Percentiles rank a stretch among this genome's conserved stretches.
Conservation (phyloP, 2,113 vertebrate species). For the Gymnobelideus leadbeateri region DNA sequence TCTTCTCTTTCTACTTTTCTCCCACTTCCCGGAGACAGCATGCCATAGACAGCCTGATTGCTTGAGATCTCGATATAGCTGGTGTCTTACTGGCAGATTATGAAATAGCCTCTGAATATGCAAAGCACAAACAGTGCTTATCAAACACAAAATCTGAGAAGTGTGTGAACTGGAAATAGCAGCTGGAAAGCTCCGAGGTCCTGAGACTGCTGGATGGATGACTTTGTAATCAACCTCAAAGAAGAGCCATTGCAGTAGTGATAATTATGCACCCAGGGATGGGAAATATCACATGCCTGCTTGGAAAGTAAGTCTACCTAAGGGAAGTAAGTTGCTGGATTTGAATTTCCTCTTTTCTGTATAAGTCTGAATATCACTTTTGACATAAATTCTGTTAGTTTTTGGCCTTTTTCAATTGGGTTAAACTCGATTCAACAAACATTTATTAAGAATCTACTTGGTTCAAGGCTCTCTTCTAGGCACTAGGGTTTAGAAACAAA, state of each 20-base stretch:
- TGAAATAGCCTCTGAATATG: neutral
- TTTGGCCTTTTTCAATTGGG: neutral
- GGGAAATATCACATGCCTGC: neutral
- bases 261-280: fast-evolving
- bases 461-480: neutral
- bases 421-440: neutral
- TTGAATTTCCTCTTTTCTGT: neutral
- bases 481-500: neutral
- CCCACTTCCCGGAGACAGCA: neutral
- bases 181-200: neutral
- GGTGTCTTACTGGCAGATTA: neutral
- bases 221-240: neutral
- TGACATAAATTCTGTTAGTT: fast-evolving
- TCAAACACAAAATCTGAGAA: neutral
- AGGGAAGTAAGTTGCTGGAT: too few species aligned
- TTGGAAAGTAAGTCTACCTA: neutral
- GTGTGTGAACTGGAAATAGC: neutral
- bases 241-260: neutral
- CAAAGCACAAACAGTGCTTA: neutral
- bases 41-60: neutral
- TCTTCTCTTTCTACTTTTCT: neutral
- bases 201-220: neutral
- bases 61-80: neutral
- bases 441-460: neutral
- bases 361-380: neutral